Evolutionary conservation across 2,888 invertebrate species (phyloP).

Genomic region (Agrotis ipsilon): DNA sequence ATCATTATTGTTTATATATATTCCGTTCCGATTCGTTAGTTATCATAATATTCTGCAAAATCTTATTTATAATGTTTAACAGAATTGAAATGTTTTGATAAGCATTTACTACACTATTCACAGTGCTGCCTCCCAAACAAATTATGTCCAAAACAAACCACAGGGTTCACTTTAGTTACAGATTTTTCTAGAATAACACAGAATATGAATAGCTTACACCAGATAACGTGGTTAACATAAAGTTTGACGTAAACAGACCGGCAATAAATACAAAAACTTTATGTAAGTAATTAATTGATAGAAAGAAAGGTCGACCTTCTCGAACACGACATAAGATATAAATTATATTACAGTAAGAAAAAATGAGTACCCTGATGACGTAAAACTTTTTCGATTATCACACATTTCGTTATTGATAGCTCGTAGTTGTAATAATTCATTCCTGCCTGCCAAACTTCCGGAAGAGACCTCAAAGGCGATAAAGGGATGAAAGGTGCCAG

Average conservation of each 20-base stretch:
- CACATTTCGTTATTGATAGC: conserved; percentile 84
- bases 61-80: not conserved
- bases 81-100: not conserved
- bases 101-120: conserved; percentile 2
- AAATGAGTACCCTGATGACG: conserved; percentile 70
- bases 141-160: conserved; percentile 3
- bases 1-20: conserved; percentile 31
- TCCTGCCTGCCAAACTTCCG: conserved; percentile 80
- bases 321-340: conserved; percentile 44
- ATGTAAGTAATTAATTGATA: conserved; percentile 32
- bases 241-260: conserved; percentile 15
- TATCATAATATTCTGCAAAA: conserved; percentile 17
- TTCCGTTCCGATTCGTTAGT: conserved; percentile 23
- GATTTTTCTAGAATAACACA: conserved; percentile 20
- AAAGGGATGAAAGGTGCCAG: conserved; percentile 77
- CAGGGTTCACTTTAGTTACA: conserved; percentile 3
- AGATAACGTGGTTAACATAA: conserved; percentile 26
- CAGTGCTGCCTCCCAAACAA: not conserved
- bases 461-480: conserved; percentile 78
- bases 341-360: conserved; percentile 63
- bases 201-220: not conserved
- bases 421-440: conserved; percentile 84
- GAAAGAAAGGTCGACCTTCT: conserved; percentile 25
- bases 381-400: conserved; percentile 85
- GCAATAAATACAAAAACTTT: conserved; percentile 33